phyloP scores from a whole-genome alignment of 2,888 invertebrate genomes.

The Drosophila vallismaia region DNA sequence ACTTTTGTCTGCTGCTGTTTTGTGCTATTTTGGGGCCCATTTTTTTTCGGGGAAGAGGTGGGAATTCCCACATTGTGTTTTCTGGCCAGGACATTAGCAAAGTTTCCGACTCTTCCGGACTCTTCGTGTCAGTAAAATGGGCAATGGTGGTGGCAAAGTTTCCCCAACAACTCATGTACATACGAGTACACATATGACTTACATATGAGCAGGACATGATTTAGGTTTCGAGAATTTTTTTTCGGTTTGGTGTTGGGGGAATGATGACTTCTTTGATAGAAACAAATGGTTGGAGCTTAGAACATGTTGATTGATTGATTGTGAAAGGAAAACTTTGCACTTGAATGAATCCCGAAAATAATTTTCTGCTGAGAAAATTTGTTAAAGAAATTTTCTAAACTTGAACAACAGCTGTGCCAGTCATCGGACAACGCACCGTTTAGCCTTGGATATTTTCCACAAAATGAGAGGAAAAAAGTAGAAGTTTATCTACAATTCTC shows the following conservation, averaged over 20 bases:
- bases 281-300: neutral
- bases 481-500: slow-evolving; percentile 11
- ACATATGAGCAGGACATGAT: slow-evolving; percentile 24
- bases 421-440: slow-evolving; percentile 14
- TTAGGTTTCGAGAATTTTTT: slow-evolving; percentile 14
- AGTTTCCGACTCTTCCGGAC: slow-evolving; percentile 25
- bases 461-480: too few species aligned
- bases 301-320: slow-evolving; percentile 20
- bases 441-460: slow-evolving; percentile 20
- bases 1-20: slow-evolving; percentile 41
- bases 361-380: neutral
- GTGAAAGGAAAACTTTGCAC: neutral
- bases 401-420: neutral
- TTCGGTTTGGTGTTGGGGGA: slow-evolving; percentile 1
- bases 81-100: slow-evolving; percentile 40
- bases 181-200: slow-evolving; percentile 5
- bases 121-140: neutral
- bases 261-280: neutral
- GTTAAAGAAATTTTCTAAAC: neutral
- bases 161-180: slow-evolving; percentile 28
- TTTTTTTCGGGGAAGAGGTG: neutral
- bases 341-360: neutral
- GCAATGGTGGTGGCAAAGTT: slow-evolving; percentile 15
- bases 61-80: slow-evolving; percentile 25
- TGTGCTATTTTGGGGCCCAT: slow-evolving; percentile 8